Base-by-base conservation (phyloP, 2,888 invertebrate genomes). In the Acanthosepion lycidas region DNA sequence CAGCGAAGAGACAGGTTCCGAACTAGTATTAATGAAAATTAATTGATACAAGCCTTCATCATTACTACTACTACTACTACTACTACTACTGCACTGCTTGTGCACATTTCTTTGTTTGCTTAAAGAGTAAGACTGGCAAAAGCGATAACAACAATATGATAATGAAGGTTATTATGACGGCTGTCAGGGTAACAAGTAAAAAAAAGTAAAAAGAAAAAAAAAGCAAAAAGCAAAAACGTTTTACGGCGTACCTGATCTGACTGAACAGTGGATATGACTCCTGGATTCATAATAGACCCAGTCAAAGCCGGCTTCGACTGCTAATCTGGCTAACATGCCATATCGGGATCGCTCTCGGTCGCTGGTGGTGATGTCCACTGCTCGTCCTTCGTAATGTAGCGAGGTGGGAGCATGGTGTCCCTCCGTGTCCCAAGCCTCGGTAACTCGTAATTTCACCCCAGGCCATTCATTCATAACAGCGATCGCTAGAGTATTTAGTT, bases 391-490 rank as follows among this genome's bases (percentile, higher is more conserved):
- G 98, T 99, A 99, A 98, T 99, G 99, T 96, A 99, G 98, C 94
- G 99, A 99, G 97, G 99, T 98, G 95, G 98, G 98, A 18, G 96
- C 96, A 95, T 98, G 98, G 97, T 98, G 98, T 97, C 98, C 98
- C 94, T 97, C 97, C 97, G 99, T 99, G 97, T 99, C 99, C 99
- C 99, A 99, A 94, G 99, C 99, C 97, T 99, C 99, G 96, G 98
- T 99, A 95, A 99, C 99, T 95, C 99, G 98, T 96, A 99, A 98
- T 96, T 98, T 98, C 95, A 99, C 98, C n/a, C 99, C 99, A 0
- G 99, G 99, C 99, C 99, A 99, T 97, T 99, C 99, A 98, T 99
- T 99, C 99, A 99, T 99, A 97, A 99, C 99, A 96, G 99, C 98
- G 97, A 99, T 99, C 95, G 99, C 99, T 97, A 99, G 98, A 95